Evolutionary conservation across 2,888 invertebrate genomes (phyloP).

Genomic region (Chrysodeixis includens): DNA sequence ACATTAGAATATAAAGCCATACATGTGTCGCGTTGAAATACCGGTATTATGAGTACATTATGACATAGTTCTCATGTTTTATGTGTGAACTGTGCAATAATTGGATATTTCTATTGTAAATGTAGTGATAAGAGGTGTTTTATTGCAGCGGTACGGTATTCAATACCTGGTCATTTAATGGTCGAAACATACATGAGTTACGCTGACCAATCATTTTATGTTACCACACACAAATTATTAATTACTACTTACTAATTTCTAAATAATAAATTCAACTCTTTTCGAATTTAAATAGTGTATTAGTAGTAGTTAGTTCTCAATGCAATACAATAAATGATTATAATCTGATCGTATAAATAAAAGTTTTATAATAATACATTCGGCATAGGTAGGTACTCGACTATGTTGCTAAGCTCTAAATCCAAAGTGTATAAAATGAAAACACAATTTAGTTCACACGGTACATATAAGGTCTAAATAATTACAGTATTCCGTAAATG

Average conservation of each 20-base stretch:
- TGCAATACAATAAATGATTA: no score
- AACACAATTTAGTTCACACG: conserved; percentile 1
- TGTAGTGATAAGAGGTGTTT: background rate
- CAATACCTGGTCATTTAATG: background rate
- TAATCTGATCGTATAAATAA: no score
- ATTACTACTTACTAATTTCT: no score
- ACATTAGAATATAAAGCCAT: conserved; percentile 39
- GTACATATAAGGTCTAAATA: background rate
- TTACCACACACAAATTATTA: background rate
- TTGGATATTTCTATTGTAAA: conserved; percentile 13
- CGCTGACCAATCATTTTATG: background rate
- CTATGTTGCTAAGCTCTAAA: background rate
- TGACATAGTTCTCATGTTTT: conserved; percentile 23
- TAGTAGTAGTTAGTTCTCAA: no score
- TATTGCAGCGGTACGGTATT: background rate
- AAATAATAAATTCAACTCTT: no score
- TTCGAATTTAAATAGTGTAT: no score
- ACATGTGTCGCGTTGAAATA: conserved; percentile 17
- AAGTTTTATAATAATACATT: background rate
- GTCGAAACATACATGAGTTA: background rate
- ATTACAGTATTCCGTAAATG: conserved; percentile 6
- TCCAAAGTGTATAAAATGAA: background rate
- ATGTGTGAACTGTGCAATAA: conserved; percentile 17
- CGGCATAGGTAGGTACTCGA: no score
- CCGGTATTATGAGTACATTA: conserved; percentile 24